phyloP scores from a whole-genome alignment of 2,113 vertebrate species.

The Procapra przewalskii region DNA sequence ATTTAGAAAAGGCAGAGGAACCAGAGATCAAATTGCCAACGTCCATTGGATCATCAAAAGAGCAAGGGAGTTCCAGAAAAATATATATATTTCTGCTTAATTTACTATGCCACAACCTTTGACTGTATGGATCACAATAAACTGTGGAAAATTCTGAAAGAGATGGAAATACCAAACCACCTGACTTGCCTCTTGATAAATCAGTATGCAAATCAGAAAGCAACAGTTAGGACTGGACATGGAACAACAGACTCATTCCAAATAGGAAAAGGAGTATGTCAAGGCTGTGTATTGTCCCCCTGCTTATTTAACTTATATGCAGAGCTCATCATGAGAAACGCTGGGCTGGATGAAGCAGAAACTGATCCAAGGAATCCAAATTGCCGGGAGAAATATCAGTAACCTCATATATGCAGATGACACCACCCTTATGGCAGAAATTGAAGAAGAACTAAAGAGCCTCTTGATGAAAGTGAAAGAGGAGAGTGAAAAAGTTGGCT shows the following conservation, averaged over 20 bases:
- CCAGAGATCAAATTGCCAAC: background rate
- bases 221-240: background rate
- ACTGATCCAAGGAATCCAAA: background rate
- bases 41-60: background rate
- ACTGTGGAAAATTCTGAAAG: background rate
- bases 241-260: background rate
- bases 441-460: background rate
- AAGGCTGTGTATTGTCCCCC: background rate
- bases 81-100: background rate
- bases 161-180: background rate
- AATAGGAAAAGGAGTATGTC: background rate
- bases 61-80: background rate
- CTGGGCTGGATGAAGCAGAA: background rate
- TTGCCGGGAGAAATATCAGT: fast-evolving
- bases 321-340: background rate
- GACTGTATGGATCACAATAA: background rate
- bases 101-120: background rate
- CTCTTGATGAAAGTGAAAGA: background rate
- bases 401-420: background rate
- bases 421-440: background rate
- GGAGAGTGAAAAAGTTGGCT: background rate
- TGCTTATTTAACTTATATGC: background rate
- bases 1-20: background rate
- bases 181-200: background rate
- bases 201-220: background rate